phyloP scores from a whole-genome alignment of 64 coral and sea anemone genomes.

The Acropora yongei region DNA sequence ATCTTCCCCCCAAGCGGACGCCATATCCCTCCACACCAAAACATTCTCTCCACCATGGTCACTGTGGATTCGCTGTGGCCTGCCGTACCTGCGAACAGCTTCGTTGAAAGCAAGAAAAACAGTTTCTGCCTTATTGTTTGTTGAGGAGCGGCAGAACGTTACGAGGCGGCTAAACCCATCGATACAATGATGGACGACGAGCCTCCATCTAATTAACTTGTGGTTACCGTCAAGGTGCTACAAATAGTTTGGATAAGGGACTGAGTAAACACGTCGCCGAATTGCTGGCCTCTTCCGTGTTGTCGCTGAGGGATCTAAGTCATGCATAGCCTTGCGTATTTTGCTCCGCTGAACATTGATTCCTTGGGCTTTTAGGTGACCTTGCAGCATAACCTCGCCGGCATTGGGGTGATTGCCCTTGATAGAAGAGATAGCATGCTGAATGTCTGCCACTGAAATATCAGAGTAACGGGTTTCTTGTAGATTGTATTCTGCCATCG shows the following conservation, averaged over 20 bases:
- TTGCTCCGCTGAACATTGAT: conserved; percentile 37
- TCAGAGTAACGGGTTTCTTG: background rate
- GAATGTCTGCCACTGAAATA: background rate
- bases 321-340: conserved; percentile 26
- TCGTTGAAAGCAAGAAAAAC: background rate
- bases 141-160: conserved; percentile 14
- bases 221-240: conserved; percentile 82
- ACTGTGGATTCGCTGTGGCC: background rate
- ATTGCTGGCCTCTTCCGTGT: conserved; percentile 24
- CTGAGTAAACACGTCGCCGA: conserved; percentile 42
- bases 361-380: conserved; percentile 40
- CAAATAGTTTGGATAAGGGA: conserved; percentile 48
- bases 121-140: conserved; percentile 45
- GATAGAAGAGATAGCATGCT: background rate
- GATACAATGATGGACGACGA: conserved; percentile 58
- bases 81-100: conserved; percentile 32
- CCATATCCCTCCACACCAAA: conserved; percentile 33
- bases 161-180: conserved; percentile 66
- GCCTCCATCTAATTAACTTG: conserved; percentile 65
- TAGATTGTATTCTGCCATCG: background rate
- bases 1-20: background rate
- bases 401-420: conserved; percentile 54
- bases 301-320: conserved; percentile 24
- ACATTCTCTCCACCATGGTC: conserved; percentile 51
- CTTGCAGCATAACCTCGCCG: conserved; percentile 62